Evolutionary conservation across 2,113 vertebrate genomes (phyloP), one percentile per base, ranked within the genome.

Genomic region (Lepidothrix coronata): DNA sequence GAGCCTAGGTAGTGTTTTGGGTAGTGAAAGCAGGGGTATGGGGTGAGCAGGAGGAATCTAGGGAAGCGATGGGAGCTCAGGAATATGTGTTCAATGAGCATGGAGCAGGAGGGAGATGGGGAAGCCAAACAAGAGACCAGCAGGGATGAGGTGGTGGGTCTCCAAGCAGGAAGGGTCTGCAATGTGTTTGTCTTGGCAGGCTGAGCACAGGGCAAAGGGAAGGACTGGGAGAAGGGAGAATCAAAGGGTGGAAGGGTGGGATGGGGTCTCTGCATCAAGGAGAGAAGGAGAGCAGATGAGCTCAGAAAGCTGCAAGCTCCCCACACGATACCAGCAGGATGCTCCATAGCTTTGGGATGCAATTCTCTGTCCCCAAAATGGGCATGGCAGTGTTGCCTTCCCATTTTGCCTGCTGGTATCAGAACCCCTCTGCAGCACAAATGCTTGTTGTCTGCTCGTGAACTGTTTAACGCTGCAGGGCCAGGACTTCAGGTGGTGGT

Each of bases 401-500:
- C 19, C 35, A 3, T 65, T 73, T 61, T 65, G 13, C 44, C 62
- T 43, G 25, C 48, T 77, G 46, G 15, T 61, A 11, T 31, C 76
- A 87, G 59, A 87, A 61, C 3, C 18, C 7, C n/a, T 74, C 51
- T 65, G 37, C 3, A 3, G 68, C 54, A 89, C 23, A 76, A 51
- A 33, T 0, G 2, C 4, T 65, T 61, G 4, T 16, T 73, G 19
- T 10, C 15, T 4, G 49, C 31, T 78, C 8, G 1, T 62, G 52
- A 89, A 24, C 30, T n/a, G 23, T 27, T 37, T 5, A 84, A 52
- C 2, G 3, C 54, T 55, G 41, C 39, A 35, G 71, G n/a, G 20
- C 24, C 51, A 72, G 52, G 52, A 46, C 48, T 71, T 31, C 25
- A 70, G 67, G 54, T 1, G 1, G 17, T 2, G 3, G 52, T 23